Conservation (phyloP, 2,888 invertebrate genomes). For the Sphaeridia pumilis region DNA sequence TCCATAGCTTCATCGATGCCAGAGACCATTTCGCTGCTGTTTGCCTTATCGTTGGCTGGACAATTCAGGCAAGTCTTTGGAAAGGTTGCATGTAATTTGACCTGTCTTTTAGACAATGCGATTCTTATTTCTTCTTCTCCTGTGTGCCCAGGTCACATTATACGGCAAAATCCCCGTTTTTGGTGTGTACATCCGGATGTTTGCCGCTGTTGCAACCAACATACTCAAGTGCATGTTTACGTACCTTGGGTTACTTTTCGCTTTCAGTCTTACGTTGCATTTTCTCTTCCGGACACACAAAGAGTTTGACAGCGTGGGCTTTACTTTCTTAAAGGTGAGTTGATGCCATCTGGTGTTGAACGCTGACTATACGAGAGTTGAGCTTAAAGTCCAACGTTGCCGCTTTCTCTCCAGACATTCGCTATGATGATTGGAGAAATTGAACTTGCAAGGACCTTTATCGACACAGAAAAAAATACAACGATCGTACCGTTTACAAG, state of each 20-base stretch:
- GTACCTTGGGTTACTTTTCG: slow-evolving; percentile 36
- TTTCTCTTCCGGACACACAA: slow-evolving; percentile 36
- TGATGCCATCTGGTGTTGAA: not conserved
- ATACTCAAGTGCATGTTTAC: slow-evolving; percentile 36
- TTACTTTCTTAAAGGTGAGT: slow-evolving; percentile 36
- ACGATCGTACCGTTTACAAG: slow-evolving; percentile 35
- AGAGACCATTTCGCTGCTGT: slow-evolving; percentile 37
- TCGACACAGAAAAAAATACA: slow-evolving; percentile 32
- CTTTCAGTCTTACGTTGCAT: slow-evolving; percentile 36
- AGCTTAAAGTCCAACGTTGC: not conserved
- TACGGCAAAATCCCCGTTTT: slow-evolving; percentile 37
- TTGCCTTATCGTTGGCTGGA: slow-evolving; percentile 36
- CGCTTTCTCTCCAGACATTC: slow-evolving; percentile 28
- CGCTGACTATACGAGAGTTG: not conserved
- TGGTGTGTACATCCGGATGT: slow-evolving; percentile 36
- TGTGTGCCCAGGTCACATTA: slow-evolving; percentile 34
- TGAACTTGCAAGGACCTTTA: slow-evolving; percentile 34
- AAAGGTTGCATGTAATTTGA: not conserved
- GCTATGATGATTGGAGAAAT: slow-evolving; percentile 37
- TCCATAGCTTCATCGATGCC: slow-evolving; percentile 34
- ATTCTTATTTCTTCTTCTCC: not conserved
- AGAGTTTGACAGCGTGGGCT: slow-evolving; percentile 36
- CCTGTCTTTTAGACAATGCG: not conserved
- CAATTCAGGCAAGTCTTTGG: slow-evolving; percentile 29
- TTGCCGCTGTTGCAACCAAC: slow-evolving; percentile 35